Evolutionary conservation across 1,140 invertebrate species (phyloP).

Genomic region (Drosophila nikananu): DNA sequence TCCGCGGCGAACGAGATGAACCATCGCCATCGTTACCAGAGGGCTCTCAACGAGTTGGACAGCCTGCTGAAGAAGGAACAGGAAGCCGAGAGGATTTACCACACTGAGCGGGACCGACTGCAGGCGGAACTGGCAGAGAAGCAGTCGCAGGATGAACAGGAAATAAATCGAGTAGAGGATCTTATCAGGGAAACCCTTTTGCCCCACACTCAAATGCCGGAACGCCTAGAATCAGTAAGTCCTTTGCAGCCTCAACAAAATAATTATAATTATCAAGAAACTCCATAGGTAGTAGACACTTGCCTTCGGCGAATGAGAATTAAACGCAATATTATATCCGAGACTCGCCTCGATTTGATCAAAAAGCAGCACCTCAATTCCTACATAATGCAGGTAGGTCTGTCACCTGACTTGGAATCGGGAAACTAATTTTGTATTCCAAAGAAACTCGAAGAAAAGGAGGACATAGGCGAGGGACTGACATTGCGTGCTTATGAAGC

Average conservation of each 20-base stretch:
- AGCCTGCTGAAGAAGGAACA: background rate
- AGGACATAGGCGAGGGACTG: background rate
- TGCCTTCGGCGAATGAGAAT: slow-evolving; percentile 1
- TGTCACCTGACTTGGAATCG: fast-evolving
- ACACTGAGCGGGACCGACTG: background rate
- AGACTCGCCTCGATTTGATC: slow-evolving; percentile 8
- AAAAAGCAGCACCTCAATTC: slow-evolving; percentile 13
- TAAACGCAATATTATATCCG: slow-evolving; percentile 15
- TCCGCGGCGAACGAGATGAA: background rate
- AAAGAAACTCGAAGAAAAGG: slow-evolving; percentile 16
- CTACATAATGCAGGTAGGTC: slow-evolving; percentile 1
- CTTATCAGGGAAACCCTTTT: background rate
- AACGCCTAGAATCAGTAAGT: slow-evolving; percentile 4
- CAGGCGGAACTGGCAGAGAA: background rate
- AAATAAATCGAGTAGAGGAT: background rate
- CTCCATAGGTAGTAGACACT: background rate
- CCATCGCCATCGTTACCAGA: background rate
- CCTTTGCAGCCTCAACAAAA: background rate
- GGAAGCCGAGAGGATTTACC: background rate
- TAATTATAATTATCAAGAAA: too few relatives aligned
- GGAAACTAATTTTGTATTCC: background rate
- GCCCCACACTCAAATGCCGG: background rate
- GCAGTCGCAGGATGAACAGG: background rate
- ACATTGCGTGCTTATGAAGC: slow-evolving; percentile 7
- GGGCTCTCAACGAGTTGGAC: slow-evolving; percentile 4